These are phyloP conservation scores for Falco peregrinus DNA, from an alignment of 2,797 vertebrate genomes.

Conservation along the genomic window DNA sequence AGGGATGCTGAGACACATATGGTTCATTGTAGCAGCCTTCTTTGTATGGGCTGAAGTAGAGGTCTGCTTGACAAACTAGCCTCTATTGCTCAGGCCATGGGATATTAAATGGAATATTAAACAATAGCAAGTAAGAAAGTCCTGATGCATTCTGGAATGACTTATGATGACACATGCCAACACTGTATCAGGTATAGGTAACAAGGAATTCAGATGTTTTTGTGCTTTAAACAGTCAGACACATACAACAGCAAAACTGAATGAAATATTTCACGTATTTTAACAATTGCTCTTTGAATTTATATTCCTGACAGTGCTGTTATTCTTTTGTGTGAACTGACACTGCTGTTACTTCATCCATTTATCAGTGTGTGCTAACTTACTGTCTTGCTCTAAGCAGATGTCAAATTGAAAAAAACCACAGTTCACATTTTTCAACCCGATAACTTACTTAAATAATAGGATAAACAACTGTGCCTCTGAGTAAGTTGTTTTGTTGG, in stretches of 20 bases:
- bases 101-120: not conserved
- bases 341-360: not conserved
- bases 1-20: not conserved
- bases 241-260: not conserved
- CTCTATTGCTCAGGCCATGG: not conserved
- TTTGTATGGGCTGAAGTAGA: not conserved
- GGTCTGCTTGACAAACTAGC: not conserved
- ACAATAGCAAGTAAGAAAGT: not conserved
- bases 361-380: not conserved
- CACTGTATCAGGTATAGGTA: not conserved
- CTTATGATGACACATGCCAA: not conserved
- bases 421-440: not conserved
- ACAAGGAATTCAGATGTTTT: not conserved
- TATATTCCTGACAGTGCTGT: not conserved
- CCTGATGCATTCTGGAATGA: not conserved
- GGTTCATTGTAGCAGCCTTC: not conserved
- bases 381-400: not conserved
- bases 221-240: not conserved
- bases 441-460: not conserved
- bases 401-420: not conserved
- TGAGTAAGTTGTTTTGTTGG: not conserved
- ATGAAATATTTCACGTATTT: not conserved
- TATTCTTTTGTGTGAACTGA: not conserved
- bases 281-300: not conserved
- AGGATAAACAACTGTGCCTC: not conserved